phyloP scores from a whole-genome alignment of 2,113 vertebrate species.

The Dasyornis broadbenti region DNA sequence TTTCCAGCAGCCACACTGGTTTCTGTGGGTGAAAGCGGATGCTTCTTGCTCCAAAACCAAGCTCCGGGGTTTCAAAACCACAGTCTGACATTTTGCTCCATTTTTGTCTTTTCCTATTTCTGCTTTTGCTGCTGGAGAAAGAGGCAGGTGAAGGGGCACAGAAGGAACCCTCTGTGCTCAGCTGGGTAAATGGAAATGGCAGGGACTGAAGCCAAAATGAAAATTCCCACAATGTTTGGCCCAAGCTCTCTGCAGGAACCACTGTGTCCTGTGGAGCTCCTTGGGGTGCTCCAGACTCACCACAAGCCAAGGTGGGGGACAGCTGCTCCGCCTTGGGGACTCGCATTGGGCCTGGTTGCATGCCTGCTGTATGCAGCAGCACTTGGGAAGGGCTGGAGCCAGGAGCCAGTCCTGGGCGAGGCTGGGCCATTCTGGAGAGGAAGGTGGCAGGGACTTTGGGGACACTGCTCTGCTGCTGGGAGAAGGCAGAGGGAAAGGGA shows the following conservation, averaged over 20 bases:
- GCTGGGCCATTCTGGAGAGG: slow-evolving; percentile 22
- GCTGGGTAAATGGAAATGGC: neutral
- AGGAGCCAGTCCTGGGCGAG: neutral
- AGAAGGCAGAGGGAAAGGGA: neutral
- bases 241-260: neutral
- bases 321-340: slow-evolving; percentile 86
- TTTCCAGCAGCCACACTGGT: neutral
- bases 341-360: slow-evolving; percentile 37
- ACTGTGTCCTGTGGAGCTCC: neutral
- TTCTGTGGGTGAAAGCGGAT: neutral
- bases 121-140: neutral
- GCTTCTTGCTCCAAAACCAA: neutral
- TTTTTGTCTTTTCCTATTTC: slow-evolving; percentile 4
- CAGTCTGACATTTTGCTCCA: neutral
- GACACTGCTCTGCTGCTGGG: slow-evolving; percentile 18
- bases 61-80: neutral
- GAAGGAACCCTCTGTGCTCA: neutral
- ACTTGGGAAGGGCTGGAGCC: slow-evolving; percentile 36
- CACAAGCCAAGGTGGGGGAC: slow-evolving; percentile 78
- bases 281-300: slow-evolving; percentile 49
- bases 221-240: neutral
- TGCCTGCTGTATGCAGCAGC: neutral
- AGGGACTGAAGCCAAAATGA: neutral
- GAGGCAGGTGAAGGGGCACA: neutral
- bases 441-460: slow-evolving; percentile 41